Evolutionary conservation across 2,888 invertebrate genomes (phyloP).

Genomic region (Formica aserva): DNA sequence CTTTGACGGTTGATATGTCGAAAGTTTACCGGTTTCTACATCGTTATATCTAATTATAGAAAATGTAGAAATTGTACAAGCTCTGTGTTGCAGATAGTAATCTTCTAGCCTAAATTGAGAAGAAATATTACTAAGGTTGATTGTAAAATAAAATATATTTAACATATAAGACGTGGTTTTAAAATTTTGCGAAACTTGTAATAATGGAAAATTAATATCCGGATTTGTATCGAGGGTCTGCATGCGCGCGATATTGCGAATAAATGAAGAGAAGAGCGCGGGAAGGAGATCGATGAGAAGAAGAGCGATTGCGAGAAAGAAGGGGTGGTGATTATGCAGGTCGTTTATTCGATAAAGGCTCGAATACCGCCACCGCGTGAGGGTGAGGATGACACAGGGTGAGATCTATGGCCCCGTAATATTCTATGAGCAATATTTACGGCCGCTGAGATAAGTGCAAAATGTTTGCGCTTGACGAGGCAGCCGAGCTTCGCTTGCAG

Average conservation of each 20-base stretch:
- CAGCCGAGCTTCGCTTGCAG: slow-evolving; percentile 57
- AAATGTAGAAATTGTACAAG: not conserved
- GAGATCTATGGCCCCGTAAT: slow-evolving; percentile 82
- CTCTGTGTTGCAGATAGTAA: not conserved
- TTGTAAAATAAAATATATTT: not conserved
- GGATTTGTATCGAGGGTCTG: slow-evolving; percentile 40
- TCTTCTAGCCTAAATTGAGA: not conserved
- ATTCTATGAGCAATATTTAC: slow-evolving; percentile 84
- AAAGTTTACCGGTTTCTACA: not conserved
- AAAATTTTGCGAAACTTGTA: slow-evolving; percentile 9
- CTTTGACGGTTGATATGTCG: not conserved
- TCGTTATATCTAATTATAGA: slow-evolving; percentile 16
- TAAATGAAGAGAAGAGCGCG: slow-evolving; percentile 49
- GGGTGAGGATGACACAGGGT: slow-evolving; percentile 62
- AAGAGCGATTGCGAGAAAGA: slow-evolving; percentile 61
- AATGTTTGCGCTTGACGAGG: slow-evolving; percentile 76
- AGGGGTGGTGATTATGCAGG: slow-evolving; percentile 75
- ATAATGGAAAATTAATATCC: slow-evolving; percentile 42
- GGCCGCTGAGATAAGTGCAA: slow-evolving; percentile 81
- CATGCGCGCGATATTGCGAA: slow-evolving; percentile 53
- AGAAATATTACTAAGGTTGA: not conserved
- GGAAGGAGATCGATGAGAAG: slow-evolving; percentile 61
- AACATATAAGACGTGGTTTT: not conserved
- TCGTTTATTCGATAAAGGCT: slow-evolving; percentile 81
- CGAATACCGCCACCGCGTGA: slow-evolving; percentile 66